phyloP scores from a whole-genome alignment of 1,140 invertebrate species.

The Drosophila setifemur region DNA sequence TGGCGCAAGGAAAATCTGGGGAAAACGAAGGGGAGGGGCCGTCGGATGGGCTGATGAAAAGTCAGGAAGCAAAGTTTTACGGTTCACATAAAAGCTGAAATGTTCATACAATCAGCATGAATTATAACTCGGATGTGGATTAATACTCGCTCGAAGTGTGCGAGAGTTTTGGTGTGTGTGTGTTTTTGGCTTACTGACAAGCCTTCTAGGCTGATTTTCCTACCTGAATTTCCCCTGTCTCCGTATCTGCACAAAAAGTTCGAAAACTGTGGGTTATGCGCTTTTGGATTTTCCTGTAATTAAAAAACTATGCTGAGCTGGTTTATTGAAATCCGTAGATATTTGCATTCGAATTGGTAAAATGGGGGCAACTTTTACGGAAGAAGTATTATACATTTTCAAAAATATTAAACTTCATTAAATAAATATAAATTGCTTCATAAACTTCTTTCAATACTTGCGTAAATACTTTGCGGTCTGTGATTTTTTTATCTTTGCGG shows the following conservation, averaged over 20 bases:
- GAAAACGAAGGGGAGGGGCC: not conserved
- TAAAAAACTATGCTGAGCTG: conserved; percentile 37
- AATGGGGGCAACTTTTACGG: too few relatives aligned
- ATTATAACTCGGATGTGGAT: conserved; percentile 81
- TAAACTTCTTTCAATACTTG: too few relatives aligned
- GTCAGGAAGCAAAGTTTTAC: conserved; percentile 80
- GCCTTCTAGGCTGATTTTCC: conserved; percentile 32
- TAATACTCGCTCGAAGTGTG: conserved; percentile 62
- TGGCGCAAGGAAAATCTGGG: not conserved
- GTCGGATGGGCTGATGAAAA: conserved; percentile 61
- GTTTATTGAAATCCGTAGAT: not conserved
- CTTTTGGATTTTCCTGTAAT: conserved; percentile 53
- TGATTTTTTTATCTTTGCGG: too few relatives aligned
- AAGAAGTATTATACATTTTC: too few relatives aligned
- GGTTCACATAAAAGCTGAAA: conserved; percentile 80
- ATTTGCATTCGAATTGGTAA: not conserved
- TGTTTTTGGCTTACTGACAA: conserved; percentile 35
- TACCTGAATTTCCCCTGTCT: not conserved
- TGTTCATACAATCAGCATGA: conserved; percentile 81
- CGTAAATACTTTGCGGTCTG: too few relatives aligned
- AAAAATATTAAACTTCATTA: too few relatives aligned
- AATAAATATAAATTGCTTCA: too few relatives aligned
- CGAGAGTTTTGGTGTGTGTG: not conserved
- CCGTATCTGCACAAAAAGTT: conserved; percentile 16
- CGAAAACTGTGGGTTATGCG: conserved; percentile 26